These are phyloP conservation scores for Drosophila subquinaria DNA, from an alignment of 2,888 invertebrate genomes.

Conservation along the genomic window DNA sequence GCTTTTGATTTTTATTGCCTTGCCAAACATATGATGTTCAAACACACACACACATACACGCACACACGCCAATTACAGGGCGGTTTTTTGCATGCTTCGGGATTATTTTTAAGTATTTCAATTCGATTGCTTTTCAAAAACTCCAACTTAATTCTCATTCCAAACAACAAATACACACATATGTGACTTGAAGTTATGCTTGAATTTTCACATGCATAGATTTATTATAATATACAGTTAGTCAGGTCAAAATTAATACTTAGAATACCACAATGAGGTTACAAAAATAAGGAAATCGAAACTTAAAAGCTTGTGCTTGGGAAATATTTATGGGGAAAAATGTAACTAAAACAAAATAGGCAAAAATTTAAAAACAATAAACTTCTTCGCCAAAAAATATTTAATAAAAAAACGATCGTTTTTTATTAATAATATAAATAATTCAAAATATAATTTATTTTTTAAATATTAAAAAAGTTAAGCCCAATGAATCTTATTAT, in stretches of 20 bases:
- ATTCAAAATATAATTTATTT: no score
- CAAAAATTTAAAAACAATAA: no score
- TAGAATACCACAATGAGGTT: neutral
- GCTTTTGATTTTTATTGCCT: conserved; percentile 80
- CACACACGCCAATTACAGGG: conserved; percentile 46
- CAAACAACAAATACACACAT: conserved; percentile 28
- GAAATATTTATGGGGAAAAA: neutral
- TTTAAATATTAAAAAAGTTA: no score
- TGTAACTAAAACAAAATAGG: no score
- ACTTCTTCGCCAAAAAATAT: no score
- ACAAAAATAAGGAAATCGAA: neutral
- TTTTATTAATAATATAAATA: no score
- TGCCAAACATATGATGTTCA: conserved; percentile 76
- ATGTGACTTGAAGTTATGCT: conserved; percentile 35
- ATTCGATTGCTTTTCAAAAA: conserved; percentile 23
- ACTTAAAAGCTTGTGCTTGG: neutral
- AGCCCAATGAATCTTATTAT: no score
- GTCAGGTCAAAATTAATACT: neutral
- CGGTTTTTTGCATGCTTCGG: conserved; percentile 48
- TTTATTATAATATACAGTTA: neutral
- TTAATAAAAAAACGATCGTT: no score
- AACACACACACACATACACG: conserved; percentile 18
- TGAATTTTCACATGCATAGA: neutral
- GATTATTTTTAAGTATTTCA: conserved; percentile 62
- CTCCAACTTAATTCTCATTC: conserved; percentile 25